These are phyloP conservation scores for Virgularia gustaviana DNA, from an alignment of 92 coral and sea anemone genomes.

Conservation along the genomic window DNA sequence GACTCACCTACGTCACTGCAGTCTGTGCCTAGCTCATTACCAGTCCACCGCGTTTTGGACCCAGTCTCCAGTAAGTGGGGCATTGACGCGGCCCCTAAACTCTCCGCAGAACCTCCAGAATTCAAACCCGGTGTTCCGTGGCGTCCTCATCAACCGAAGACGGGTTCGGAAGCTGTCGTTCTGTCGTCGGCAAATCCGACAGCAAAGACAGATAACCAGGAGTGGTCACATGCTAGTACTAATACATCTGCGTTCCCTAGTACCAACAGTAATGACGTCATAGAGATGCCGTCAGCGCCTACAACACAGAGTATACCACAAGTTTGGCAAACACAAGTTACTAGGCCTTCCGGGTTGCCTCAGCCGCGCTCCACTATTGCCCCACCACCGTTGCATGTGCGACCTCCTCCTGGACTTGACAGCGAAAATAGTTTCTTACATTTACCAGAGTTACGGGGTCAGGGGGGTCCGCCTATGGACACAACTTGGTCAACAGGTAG, in stretches of 20 bases:
- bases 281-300: constrained; percentile 2
- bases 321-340: constrained; percentile 47
- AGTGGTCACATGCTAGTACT: constrained; percentile 31
- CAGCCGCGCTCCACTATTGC: constrained; percentile 13
- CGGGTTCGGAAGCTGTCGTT: constrained; percentile 33
- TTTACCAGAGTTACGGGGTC: constrained; percentile 60
- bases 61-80: constrained; percentile 99
- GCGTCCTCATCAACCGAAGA: constrained; percentile 69
- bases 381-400: no score
- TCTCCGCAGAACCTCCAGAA: constrained; percentile 96
- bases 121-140: constrained; percentile 99
- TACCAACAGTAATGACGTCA: constrained; percentile 12
- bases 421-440: constrained; percentile 57
- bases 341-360: constrained; percentile 29
- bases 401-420: constrained; percentile 96
- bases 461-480: constrained; percentile 1
- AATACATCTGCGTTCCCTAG: constrained; percentile 10
- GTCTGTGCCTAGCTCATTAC: constrained; percentile 14
- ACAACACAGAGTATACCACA: constrained; percentile 20
- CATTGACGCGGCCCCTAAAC: constrained; percentile 93
- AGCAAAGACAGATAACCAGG: constrained; percentile 20
- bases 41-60: constrained; percentile 58
- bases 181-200: constrained; percentile 10
- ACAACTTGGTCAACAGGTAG: constrained; percentile 25
- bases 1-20: constrained; percentile 44